phyloP scores from a whole-genome alignment of 1,140 invertebrate genomes.

The Drosophila carrolli region DNA sequence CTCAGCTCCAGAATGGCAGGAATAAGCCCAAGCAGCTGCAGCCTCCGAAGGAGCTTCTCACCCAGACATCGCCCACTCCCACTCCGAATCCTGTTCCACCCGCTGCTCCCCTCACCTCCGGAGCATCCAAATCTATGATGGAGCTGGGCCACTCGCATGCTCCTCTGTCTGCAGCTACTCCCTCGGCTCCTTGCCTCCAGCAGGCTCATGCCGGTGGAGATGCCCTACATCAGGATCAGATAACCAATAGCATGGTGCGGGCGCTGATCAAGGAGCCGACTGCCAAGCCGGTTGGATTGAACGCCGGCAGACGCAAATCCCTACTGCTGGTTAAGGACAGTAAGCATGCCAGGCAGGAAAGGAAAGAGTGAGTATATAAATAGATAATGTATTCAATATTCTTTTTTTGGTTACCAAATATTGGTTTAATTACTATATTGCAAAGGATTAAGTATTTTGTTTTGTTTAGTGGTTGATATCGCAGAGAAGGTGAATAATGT shows the following conservation, averaged over 20 bases:
- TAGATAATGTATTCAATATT: too few species aligned
- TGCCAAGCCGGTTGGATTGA: constrained; percentile 7
- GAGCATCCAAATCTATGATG: constrained; percentile 24
- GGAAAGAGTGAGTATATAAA: constrained; percentile 58
- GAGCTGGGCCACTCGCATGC: constrained; percentile 31
- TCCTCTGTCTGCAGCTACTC: not conserved
- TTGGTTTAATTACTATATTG: too few species aligned
- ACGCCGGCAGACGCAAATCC: constrained; percentile 53
- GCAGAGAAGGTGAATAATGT: too few species aligned
- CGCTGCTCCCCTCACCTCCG: not conserved
- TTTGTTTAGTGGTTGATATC: too few species aligned
- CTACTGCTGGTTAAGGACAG: constrained; percentile 64
- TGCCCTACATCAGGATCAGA: constrained; percentile 3
- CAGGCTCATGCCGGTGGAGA: constrained; percentile 5
- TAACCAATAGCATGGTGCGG: constrained; percentile 51
- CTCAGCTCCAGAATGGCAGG: constrained; percentile 15
- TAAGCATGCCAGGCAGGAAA: constrained; percentile 67
- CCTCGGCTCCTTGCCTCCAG: constrained; percentile 28
- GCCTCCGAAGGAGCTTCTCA: constrained; percentile 25
- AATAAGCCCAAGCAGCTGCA: constrained; percentile 34
- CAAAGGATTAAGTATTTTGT: too few species aligned
- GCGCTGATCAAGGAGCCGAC: constrained; percentile 59
- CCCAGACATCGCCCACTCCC: constrained; percentile 9
- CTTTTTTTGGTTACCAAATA: too few species aligned
- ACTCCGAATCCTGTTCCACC: not conserved